A percentile compares a stretch with the other conserved stretches of the same genome.
phyloP scores from a whole-genome alignment of 2,888 invertebrate genomes.

The Tiphia femorata region DNA sequence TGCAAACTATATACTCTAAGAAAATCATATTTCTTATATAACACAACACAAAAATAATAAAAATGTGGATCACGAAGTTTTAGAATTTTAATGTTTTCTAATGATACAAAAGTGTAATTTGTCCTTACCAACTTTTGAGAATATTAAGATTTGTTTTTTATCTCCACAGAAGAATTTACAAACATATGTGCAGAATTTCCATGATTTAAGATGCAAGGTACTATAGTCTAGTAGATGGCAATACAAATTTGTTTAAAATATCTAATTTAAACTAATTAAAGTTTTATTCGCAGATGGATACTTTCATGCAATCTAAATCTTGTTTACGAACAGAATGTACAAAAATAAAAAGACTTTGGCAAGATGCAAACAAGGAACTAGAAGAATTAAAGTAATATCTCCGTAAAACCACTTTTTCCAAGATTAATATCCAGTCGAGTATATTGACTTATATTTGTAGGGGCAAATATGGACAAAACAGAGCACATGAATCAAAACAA shows the following conservation, averaged over 20 bases:
- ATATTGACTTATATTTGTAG: constrained; percentile 4
- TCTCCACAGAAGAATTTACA: too few species aligned
- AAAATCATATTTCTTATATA: background rate
- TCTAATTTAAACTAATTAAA: constrained; percentile 2
- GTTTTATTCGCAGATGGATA: constrained; percentile 45
- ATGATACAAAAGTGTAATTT: too few species aligned
- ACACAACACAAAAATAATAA: constrained; percentile 5
- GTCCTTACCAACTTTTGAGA: too few species aligned
- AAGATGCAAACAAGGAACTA: constrained; percentile 42
- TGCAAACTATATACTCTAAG: background rate
- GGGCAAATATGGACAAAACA: constrained; percentile 1
- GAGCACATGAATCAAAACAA: constrained; percentile 15
- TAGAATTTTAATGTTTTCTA: too few species aligned
- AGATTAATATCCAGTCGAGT: too few species aligned
- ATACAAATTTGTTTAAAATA: background rate
- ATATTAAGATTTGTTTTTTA: too few species aligned
- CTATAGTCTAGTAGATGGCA: background rate
- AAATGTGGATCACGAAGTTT: constrained; percentile 2
- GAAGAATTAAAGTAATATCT: constrained; percentile 46
- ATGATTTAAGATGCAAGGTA: constrained; percentile 49
- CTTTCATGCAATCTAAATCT: constrained; percentile 39
- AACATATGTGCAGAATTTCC: constrained; percentile 39
- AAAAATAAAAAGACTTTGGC: constrained; percentile 37
- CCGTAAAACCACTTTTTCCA: too few species aligned
- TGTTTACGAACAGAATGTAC: constrained; percentile 42